A percentile compares a stretch with the other conserved stretches of the same genome.
Evolutionary conservation across 2,113 vertebrate species (phyloP).

Genomic region (Scalopus aquaticus): DNA sequence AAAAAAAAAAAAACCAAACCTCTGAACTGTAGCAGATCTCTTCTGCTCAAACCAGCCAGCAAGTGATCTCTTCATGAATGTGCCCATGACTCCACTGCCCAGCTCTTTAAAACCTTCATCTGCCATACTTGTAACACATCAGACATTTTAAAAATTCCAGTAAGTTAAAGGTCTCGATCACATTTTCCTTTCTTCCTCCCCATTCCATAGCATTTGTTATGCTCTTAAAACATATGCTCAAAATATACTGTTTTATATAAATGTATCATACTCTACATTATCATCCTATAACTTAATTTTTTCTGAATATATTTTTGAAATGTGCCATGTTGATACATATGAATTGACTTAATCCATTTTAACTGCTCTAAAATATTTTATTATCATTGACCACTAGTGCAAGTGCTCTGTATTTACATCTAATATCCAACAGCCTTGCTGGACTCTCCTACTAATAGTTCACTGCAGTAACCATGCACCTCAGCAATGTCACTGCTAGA

Average conservation of each 20-base stretch:
- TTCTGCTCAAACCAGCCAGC: not conserved
- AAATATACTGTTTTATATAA: not conserved
- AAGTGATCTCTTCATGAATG: not conserved
- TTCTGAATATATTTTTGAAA: too few relatives aligned
- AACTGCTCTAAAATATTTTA: not conserved
- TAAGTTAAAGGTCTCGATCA: not conserved
- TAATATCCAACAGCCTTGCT: too few relatives aligned
- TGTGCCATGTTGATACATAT: not conserved
- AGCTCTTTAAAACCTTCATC: not conserved
- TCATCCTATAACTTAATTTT: not conserved
- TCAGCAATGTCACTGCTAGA: not conserved
- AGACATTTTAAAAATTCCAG: not conserved
- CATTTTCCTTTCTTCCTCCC: not conserved
- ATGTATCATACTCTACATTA: not conserved
- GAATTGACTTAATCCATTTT: not conserved
- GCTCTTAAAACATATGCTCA: not conserved
- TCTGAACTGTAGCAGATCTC: not conserved
- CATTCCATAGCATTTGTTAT: not conserved
- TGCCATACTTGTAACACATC: not conserved
- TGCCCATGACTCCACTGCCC: not conserved
- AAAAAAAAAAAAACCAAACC: too few relatives aligned
- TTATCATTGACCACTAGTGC: not conserved
- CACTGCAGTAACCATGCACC: not conserved
- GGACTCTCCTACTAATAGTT: too few relatives aligned
- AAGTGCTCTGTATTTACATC: too few relatives aligned